Conservation (phyloP, 2,113 vertebrate species). For the Centrocercus urophasianus region DNA sequence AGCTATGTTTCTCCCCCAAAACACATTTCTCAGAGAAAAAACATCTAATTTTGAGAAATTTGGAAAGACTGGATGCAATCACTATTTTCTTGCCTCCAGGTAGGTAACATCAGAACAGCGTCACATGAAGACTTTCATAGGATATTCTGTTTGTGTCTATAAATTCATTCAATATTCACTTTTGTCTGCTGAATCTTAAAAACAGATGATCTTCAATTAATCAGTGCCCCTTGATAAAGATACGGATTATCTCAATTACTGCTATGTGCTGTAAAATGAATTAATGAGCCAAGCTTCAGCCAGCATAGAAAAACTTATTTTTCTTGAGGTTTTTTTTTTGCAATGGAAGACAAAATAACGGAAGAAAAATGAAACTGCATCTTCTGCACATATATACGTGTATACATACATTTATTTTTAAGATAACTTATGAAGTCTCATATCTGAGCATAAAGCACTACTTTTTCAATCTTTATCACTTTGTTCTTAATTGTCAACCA, state of each 20-base stretch:
- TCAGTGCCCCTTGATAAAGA: background rate
- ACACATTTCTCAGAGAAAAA: background rate
- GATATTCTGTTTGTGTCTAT: background rate
- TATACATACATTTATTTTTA: background rate
- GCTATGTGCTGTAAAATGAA: background rate
- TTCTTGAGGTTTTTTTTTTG: background rate
- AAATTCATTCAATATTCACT: constrained; percentile 26
- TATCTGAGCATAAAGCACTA: background rate
- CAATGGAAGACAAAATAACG: background rate
- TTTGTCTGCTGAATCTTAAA: background rate
- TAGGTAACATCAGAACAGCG: constrained; percentile 2
- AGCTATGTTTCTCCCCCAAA: background rate
- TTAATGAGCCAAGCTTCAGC: background rate
- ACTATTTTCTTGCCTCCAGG: background rate
- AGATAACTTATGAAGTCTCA: background rate
- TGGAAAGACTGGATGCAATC: background rate
- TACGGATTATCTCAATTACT: background rate
- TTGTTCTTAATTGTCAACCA: constrained; percentile 11
- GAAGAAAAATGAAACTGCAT: background rate
- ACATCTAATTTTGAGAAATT: background rate
- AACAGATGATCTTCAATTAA: background rate
- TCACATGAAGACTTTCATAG: constrained; percentile 17
- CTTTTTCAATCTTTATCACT: background rate
- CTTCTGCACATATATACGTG: background rate
- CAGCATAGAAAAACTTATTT: background rate